phyloP scores from a whole-genome alignment of 2,888 invertebrate genomes.

The Cybosia mesomella region DNA sequence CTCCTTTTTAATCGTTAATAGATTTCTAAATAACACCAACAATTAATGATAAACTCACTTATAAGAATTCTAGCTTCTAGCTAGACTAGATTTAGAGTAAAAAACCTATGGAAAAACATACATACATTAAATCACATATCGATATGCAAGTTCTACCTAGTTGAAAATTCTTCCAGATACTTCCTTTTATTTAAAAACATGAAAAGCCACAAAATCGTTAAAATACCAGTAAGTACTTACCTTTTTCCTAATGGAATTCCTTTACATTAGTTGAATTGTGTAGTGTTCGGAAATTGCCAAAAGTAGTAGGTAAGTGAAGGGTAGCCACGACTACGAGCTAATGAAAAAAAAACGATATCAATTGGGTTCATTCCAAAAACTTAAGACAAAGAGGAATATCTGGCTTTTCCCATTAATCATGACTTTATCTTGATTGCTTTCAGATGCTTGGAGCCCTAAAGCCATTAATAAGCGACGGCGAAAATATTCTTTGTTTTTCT shows the following conservation, averaged over 20 bases:
- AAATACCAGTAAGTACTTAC: neutral
- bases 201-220: neutral
- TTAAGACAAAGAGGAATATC: conserved; percentile 59
- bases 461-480: conserved; percentile 59
- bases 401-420: conserved; percentile 67
- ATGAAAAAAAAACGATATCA: conserved; percentile 57
- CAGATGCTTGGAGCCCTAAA: conserved; percentile 53
- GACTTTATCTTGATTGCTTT: conserved; percentile 63
- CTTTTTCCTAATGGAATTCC: conserved; percentile 11
- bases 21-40: too few species aligned
- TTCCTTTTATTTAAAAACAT: too few species aligned
- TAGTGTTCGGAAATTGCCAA: conserved; percentile 22
- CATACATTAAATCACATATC: too few species aligned
- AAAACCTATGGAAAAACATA: neutral
- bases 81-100: neutral
- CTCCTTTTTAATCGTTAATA: too few species aligned
- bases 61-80: too few species aligned
- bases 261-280: conserved; percentile 24
- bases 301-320: conserved; percentile 27
- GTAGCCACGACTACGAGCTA: conserved; percentile 33
- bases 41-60: too few species aligned
- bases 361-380: conserved; percentile 56
- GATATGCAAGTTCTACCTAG: neutral
- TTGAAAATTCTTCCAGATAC: neutral
- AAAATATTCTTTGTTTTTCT: conserved; percentile 18